These are phyloP conservation scores for Larimichthys polyactis DNA, from an alignment of 2,113 vertebrate genomes.

Conservation along the genomic window DNA sequence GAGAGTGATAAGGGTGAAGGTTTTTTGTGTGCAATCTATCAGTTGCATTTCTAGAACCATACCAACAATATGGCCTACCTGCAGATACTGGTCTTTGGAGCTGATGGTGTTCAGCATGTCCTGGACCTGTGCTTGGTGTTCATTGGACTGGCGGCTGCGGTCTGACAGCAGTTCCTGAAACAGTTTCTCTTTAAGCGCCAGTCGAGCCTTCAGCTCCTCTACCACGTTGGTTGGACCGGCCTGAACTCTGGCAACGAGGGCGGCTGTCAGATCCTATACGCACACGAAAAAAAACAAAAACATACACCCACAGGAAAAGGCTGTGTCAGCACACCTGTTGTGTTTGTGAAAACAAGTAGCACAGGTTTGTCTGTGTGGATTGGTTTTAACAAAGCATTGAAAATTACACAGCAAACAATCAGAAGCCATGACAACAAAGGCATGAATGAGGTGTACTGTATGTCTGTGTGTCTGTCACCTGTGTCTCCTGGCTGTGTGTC, in stretches of 20 bases:
- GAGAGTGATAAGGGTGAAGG: background rate
- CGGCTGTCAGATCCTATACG: slow-evolving; percentile 88
- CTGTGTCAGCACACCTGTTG: slow-evolving; percentile 33
- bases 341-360: slow-evolving; percentile 35
- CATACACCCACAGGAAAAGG: slow-evolving; percentile 2
- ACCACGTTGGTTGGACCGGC: slow-evolving; percentile 83
- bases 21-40: background rate
- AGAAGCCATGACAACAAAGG: background rate
- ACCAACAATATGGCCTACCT: slow-evolving; percentile 73
- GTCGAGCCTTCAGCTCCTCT: slow-evolving; percentile 89
- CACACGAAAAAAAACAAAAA: background rate
- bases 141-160: slow-evolving; percentile 82
- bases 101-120: slow-evolving; percentile 88
- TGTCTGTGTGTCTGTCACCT: slow-evolving; percentile 79
- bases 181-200: slow-evolving; percentile 91
- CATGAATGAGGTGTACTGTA: background rate
- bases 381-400: slow-evolving; percentile 14
- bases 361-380: slow-evolving; percentile 32
- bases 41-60: background rate
- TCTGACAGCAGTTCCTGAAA: slow-evolving; percentile 92
- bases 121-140: slow-evolving; percentile 89
- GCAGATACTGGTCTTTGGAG: slow-evolving; percentile 88
- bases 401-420: slow-evolving; percentile 20
- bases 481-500: slow-evolving; percentile 89
- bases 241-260: slow-evolving; percentile 86